Conservation (phyloP, 2,797 vertebrate species). For the Buphagus erythrorhynchus region DNA sequence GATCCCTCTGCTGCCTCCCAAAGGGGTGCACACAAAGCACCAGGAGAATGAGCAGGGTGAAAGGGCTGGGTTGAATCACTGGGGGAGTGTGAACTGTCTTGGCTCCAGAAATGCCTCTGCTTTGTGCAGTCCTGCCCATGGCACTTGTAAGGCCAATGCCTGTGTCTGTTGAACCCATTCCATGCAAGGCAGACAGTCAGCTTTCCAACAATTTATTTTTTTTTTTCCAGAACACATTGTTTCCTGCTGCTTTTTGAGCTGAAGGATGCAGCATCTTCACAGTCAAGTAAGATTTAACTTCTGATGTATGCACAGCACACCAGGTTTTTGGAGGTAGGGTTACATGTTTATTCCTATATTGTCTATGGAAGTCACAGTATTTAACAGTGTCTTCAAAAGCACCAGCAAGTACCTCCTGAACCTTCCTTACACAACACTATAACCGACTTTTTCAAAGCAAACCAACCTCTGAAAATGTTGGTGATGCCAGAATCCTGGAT, state of each 20-base stretch:
- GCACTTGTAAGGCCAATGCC: accelerated
- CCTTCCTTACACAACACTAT: background rate
- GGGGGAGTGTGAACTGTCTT: background rate
- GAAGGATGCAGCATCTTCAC: background rate
- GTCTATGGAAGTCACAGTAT: background rate
- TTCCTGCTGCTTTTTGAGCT: background rate
- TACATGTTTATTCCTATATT: background rate
- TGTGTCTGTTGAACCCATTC: background rate
- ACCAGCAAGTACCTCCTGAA: background rate
- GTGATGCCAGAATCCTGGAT: background rate
- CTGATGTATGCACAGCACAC: background rate
- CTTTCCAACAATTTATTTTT: background rate
- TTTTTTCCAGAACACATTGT: background rate
- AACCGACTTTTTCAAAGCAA: background rate
- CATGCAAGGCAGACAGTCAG: accelerated
- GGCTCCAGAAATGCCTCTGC: background rate
- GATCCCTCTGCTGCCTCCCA: background rate
- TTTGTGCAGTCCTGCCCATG: background rate
- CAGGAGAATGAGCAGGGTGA: background rate
- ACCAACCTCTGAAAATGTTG: background rate
- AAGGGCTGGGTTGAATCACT: background rate
- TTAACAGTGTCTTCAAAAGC: background rate
- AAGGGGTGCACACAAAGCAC: accelerated
- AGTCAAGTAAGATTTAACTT: background rate
- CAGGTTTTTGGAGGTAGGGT: background rate